Percentiles rank a stretch among this genome's conserved stretches.
Conservation (phyloP, 2,113 vertebrate genomes). For the Pterocles gutturalis region DNA sequence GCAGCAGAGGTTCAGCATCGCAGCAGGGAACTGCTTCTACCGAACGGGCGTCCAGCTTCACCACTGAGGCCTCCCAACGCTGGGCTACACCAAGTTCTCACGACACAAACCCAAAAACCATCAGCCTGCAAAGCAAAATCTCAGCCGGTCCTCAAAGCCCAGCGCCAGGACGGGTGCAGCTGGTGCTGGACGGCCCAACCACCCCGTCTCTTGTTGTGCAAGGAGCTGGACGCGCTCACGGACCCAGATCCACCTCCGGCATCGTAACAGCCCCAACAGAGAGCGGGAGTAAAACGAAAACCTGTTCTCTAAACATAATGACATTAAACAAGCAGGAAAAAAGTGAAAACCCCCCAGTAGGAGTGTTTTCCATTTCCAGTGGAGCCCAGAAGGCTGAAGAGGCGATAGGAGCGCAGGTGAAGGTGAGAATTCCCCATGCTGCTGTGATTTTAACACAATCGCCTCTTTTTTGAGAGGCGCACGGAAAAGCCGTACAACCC, state of each 20-base stretch:
- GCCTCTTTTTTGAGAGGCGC: neutral
- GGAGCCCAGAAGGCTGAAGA: neutral
- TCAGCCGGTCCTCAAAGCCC: neutral
- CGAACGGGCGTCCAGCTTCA: neutral
- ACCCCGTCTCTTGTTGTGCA: too few relatives aligned
- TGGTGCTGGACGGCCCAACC: too few relatives aligned
- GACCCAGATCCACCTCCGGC: neutral
- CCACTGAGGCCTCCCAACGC: neutral
- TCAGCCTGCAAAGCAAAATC: neutral
- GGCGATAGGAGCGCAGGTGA: rapidly evolving
- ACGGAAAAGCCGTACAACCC: rapidly evolving
- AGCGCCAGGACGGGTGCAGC: neutral
- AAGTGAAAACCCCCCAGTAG: neutral
- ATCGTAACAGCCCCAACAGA: neutral
- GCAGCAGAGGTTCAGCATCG: neutral
- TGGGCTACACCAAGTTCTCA: neutral
- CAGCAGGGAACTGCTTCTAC: neutral
- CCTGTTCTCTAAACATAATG: neutral
- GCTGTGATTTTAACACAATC: neutral
- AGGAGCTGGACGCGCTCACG: rapidly evolving
- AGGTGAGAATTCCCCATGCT: rapidly evolving
- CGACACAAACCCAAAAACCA: neutral
- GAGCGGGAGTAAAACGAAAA: neutral
- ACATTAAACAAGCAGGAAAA: neutral
- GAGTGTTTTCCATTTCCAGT: rapidly evolving